Percentiles rank a stretch among this genome's conserved stretches.
phyloP scores from a whole-genome alignment of 1,140 invertebrate species.

The Zaprionus tsacasi region DNA sequence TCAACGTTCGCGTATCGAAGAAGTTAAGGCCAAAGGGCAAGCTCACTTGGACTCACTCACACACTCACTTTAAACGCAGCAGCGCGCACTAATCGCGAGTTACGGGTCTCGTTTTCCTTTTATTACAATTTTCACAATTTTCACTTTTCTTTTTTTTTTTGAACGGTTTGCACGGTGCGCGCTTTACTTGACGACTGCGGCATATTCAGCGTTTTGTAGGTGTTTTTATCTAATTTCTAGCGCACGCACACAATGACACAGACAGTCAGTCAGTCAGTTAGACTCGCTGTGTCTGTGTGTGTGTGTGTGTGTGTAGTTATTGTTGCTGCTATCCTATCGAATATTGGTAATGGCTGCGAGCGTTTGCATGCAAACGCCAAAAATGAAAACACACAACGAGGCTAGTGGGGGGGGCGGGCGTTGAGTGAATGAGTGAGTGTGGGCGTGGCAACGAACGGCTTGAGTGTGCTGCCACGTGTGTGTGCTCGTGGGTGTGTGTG shows the following conservation, averaged over 20 bases:
- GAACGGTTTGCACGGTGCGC: conserved; percentile 66
- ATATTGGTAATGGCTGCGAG: conserved; percentile 76
- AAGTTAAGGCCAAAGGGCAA: conserved; percentile 20
- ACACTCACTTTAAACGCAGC: not conserved
- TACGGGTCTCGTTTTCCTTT: conserved; percentile 30
- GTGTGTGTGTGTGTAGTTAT: conserved; percentile 42
- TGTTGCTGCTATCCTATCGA: conserved; percentile 69
- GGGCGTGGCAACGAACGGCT: conserved; percentile 5
- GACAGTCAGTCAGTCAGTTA: not conserved
- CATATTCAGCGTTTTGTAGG: conserved; percentile 77
- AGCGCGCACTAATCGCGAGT: not conserved
- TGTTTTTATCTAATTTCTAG: conserved; percentile 84
- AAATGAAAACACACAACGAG: conserved; percentile 52
- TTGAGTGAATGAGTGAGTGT: not conserved
- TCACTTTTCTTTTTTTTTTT: conserved; percentile 27
- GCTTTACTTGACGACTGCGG: conserved; percentile 77
- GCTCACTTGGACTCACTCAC: not conserved
- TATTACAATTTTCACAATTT: conserved; percentile 14
- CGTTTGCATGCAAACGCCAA: conserved; percentile 76
- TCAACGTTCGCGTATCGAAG: conserved; percentile 30
- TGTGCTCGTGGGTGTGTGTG: conserved; percentile 1
- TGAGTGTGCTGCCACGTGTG: conserved; percentile 6
- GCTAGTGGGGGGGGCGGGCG: not conserved
- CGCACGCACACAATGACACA: conserved; percentile 60
- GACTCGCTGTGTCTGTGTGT: conserved; percentile 16